These are phyloP conservation scores for Pomatorhinus ruficollis DNA, from an alignment of 2,113 vertebrate genomes.

Conservation along the genomic window DNA sequence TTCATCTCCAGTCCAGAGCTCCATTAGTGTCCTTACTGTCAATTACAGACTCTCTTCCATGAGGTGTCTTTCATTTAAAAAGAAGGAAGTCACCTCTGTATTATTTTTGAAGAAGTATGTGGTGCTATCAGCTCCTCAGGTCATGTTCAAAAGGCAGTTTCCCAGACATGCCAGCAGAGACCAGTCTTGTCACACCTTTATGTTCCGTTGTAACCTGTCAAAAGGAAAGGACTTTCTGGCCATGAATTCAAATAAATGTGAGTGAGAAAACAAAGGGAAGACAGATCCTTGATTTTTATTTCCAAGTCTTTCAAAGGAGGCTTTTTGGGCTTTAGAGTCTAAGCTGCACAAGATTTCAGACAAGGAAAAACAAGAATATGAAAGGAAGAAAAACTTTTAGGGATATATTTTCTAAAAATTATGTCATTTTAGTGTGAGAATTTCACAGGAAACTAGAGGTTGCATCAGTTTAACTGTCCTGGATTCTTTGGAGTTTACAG, in stretches of 20 bases:
- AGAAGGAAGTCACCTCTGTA: not conserved
- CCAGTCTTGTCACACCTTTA: not conserved
- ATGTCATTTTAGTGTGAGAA: not conserved
- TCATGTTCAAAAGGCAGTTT: not conserved
- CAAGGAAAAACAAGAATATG: not conserved
- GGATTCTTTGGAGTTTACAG: not conserved
- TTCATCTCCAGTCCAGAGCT: not conserved
- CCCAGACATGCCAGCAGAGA: constrained; percentile 20
- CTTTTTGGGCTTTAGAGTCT: not conserved
- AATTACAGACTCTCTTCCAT: not conserved
- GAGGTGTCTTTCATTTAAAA: not conserved
- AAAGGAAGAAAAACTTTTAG: not conserved
- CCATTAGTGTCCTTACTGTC: not conserved
- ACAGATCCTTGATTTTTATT: not conserved
- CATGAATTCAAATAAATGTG: not conserved
- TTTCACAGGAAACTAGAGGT: not conserved
- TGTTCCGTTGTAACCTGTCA: not conserved
- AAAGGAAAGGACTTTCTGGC: not conserved
- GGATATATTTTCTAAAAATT: not conserved
- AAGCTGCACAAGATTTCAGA: not conserved
- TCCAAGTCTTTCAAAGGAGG: not conserved
- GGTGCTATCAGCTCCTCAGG: not conserved
- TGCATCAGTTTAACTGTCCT: not conserved
- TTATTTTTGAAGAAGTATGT: not conserved
- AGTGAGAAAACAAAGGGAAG: not conserved